A percentile compares a stretch with the other conserved stretches of the same genome.
Evolutionary conservation across 2,797 vertebrate species (phyloP).

Genomic region (Gila robusta): DNA sequence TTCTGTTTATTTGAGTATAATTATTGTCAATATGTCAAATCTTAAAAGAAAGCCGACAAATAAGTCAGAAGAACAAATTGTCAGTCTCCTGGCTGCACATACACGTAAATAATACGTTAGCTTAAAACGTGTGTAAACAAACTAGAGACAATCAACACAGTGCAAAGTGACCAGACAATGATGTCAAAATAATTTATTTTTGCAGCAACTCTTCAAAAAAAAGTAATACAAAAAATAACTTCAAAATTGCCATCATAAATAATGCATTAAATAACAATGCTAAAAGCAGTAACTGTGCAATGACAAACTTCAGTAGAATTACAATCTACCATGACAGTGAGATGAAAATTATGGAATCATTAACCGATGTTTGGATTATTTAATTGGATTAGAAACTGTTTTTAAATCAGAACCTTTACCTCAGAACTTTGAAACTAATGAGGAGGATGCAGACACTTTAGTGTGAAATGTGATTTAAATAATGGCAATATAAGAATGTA

Average conservation of each 20-base stretch:
- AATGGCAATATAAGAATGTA: not conserved
- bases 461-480: not conserved
- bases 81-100: not conserved
- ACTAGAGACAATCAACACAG: not conserved
- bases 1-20: not conserved
- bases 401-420: not conserved
- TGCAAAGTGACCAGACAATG: not conserved
- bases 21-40: not conserved
- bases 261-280: not conserved
- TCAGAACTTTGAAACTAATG: not conserved
- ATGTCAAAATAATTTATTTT: not conserved
- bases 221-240: not conserved
- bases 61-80: not conserved
- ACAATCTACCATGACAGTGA: not conserved
- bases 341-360: not conserved
- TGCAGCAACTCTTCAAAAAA: not conserved
- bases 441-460: not conserved
- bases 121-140: not conserved
- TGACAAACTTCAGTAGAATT: slow-evolving; percentile 9
- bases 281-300: slow-evolving; percentile 7
- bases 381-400: not conserved
- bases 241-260: not conserved
- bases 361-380: not conserved
- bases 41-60: not conserved
- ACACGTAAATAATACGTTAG: not conserved